phyloP scores from a whole-genome alignment of 2,113 vertebrate genomes.

The Corapipo altera region DNA sequence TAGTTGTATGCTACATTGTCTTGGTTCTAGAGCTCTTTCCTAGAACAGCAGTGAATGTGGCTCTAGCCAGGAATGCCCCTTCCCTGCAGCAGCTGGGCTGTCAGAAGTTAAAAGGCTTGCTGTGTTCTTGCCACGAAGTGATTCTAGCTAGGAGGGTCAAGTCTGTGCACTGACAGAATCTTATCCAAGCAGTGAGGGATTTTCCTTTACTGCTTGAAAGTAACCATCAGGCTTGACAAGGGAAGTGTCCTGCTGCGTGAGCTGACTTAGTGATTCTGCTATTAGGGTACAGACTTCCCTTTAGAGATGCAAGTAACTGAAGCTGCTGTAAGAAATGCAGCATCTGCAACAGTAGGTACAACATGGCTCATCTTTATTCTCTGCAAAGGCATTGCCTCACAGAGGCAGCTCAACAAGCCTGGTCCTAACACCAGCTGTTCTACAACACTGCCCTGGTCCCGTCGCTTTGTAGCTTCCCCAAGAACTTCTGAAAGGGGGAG shows the following conservation, averaged over 20 bases:
- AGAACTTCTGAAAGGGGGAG: neutral
- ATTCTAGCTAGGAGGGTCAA: neutral
- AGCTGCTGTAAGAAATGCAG: neutral
- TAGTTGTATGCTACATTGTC: neutral
- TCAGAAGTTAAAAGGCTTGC: neutral
- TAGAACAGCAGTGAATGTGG: fast-evolving
- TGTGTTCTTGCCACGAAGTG: neutral
- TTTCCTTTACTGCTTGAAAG: neutral
- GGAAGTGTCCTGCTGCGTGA: neutral
- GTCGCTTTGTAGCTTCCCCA: neutral
- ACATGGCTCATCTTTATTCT: neutral
- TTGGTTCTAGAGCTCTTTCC: neutral
- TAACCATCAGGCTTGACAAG: neutral
- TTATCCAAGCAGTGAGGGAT: neutral
- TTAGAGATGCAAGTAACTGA: neutral
- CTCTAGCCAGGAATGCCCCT: fast-evolving
- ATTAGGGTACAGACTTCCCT: neutral
- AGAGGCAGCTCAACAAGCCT: neutral
- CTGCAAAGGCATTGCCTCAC: neutral
- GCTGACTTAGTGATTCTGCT: neutral
- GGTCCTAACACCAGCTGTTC: neutral
- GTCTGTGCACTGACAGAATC: neutral
- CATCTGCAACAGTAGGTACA: neutral
- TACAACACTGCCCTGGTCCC: neutral
- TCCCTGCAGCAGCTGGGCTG: neutral